phyloP scores from a whole-genome alignment of 2,113 vertebrate species.

The Cyanistes caeruleus region DNA sequence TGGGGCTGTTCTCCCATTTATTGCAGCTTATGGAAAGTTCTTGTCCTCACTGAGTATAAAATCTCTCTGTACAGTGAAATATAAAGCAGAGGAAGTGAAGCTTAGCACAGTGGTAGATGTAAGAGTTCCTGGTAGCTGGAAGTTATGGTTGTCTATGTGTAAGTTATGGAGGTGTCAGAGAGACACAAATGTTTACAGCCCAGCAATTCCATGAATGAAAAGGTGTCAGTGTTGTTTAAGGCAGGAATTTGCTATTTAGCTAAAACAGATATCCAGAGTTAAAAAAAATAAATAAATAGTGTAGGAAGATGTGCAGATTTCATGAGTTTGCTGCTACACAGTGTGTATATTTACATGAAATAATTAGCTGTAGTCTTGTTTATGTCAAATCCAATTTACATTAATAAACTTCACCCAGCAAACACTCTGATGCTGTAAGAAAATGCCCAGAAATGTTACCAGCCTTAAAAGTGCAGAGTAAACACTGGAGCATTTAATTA shows the following conservation, averaged over 20 bases:
- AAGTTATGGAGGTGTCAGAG: background rate
- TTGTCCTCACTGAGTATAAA: background rate
- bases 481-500: constrained; percentile 57
- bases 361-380: constrained; percentile 71
- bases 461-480: constrained; percentile 19
- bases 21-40: background rate
- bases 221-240: background rate
- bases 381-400: constrained; percentile 74
- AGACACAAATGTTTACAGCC: background rate
- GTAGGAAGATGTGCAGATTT: constrained; percentile 47
- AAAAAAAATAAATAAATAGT: background rate
- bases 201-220: background rate
- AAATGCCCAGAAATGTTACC: constrained; percentile 39
- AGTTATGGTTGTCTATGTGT: background rate
- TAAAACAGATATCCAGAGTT: background rate
- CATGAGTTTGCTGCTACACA: constrained; percentile 41
- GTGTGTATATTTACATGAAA: constrained; percentile 62
- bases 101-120: background rate
- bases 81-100: background rate
- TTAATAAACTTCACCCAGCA: constrained; percentile 60
- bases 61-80: background rate
- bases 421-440: constrained; percentile 2
- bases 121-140: background rate
- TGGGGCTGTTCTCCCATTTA: background rate
- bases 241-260: background rate